phyloP scores from a whole-genome alignment of 2,797 vertebrate genomes.

The Rhinogobio ventralis region DNA sequence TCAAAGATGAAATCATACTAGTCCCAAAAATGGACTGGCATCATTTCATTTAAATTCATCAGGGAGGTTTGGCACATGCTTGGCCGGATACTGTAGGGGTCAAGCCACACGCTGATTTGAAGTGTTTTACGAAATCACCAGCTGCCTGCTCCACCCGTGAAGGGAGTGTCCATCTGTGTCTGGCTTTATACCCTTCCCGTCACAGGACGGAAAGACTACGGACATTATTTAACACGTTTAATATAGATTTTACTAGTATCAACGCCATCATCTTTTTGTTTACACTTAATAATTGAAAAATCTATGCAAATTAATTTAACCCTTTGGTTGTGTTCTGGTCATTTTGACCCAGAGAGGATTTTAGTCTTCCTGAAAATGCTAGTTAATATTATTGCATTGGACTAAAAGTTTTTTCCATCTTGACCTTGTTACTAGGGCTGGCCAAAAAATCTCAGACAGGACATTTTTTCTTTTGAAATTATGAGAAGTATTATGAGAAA shows the following conservation, averaged over 20 bases:
- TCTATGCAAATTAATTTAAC: not conserved
- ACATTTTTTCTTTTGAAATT: too few relatives aligned
- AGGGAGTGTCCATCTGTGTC: not conserved
- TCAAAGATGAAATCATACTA: conserved; percentile 10
- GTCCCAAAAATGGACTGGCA: not conserved
- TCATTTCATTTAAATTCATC: not conserved
- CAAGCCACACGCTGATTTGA: not conserved
- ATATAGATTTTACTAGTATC: not conserved
- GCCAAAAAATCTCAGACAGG: not conserved
- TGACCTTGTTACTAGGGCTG: not conserved
- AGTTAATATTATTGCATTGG: not conserved
- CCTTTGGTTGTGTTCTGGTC: not conserved
- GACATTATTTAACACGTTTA: not conserved
- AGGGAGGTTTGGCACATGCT: not conserved
- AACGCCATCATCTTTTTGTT: not conserved
- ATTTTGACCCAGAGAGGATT: not conserved
- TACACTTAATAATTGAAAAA: not conserved
- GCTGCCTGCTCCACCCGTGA: not conserved
- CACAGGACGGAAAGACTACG: not conserved
- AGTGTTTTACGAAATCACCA: too few relatives aligned
- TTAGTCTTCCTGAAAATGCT: not conserved
- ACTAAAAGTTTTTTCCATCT: not conserved
- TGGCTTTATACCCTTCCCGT: not conserved
- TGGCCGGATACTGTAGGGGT: not conserved
- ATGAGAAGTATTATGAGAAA: too few relatives aligned